Conservation (phyloP, 2,113 vertebrate species). For the Vulpes vulpes region DNA sequence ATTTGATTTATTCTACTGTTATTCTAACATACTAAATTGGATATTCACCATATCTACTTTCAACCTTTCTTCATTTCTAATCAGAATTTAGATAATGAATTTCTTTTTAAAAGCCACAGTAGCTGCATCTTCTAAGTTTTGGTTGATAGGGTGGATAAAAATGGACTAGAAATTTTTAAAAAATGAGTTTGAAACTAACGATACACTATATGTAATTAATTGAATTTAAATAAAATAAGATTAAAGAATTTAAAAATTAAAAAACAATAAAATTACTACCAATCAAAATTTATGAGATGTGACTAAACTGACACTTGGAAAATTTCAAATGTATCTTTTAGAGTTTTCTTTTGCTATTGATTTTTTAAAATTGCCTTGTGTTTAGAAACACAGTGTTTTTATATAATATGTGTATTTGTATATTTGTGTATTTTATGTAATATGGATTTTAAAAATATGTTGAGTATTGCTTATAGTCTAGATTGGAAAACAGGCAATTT, state of each 20-base stretch:
- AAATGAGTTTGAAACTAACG: background rate
- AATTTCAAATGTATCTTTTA: background rate
- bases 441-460: background rate
- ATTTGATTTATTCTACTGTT: background rate
- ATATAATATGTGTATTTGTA: too few species aligned
- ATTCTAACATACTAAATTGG: background rate
- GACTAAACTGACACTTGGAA: background rate
- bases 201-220: background rate
- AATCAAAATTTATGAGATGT: background rate
- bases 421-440: background rate
- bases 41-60: background rate
- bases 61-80: background rate
- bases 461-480: background rate
- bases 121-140: background rate
- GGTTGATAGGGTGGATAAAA: background rate
- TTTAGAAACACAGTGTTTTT: background rate
- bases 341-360: background rate
- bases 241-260: background rate
- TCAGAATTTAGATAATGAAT: background rate
- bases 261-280: background rate
- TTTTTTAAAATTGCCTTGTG: background rate
- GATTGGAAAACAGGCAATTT: background rate
- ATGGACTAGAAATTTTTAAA: background rate
- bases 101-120: background rate
- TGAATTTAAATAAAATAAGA: background rate